Base-by-base conservation (phyloP, 2,888 invertebrate genomes). In the Pristionchus exspectatus region DNA sequence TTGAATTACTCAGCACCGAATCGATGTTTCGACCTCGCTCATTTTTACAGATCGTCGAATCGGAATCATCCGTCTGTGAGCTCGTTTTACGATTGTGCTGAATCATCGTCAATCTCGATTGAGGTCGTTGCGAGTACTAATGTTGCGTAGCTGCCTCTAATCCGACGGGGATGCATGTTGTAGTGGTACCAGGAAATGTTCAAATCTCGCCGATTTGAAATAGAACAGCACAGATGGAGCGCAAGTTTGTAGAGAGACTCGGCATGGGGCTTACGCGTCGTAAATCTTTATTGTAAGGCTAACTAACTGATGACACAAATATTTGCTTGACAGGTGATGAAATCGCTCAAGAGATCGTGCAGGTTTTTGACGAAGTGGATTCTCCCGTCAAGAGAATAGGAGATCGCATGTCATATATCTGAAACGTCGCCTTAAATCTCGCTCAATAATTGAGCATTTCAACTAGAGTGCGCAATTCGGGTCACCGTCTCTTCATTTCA, bases 141-240 rank as follows among this genome's bases (percentile, higher is more conserved):
- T 69, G 30, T 69, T 27, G 69, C 69, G 69, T 63, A 63, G 63
- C 63, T 63, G n/a, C 9, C 63, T 63, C 69, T 69, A 30, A 69
- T 69, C 69, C 69, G 69, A 16, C 69, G 30, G 30, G 63, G 63
- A 63, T 63, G 63, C n/a, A 63, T 63, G 63, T 63, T 63, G 63
- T 63, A 63, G 63, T 24, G 63, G 2, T 1, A 63, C 59, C 59
- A 59, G 59, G 59, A 59, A 59, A 21, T n/a, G 63, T 63, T 63
- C 63, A 63, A n/a, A 63, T 10, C 7, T 63, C 24, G 24, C 10
- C n/a, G n/a, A 63, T n/a, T 7, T n/a, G 63, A 24, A 63, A 21
- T 4, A n/a, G 63, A 63, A n/a, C n/a, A 10, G n/a, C 63, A 63
- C 63, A n/a, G 10, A 63, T 63, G 10, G 24, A 63, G 63, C 63